These are phyloP conservation scores for Nomada flava DNA, from an alignment of 2,888 invertebrate species.

Conservation along the genomic window DNA sequence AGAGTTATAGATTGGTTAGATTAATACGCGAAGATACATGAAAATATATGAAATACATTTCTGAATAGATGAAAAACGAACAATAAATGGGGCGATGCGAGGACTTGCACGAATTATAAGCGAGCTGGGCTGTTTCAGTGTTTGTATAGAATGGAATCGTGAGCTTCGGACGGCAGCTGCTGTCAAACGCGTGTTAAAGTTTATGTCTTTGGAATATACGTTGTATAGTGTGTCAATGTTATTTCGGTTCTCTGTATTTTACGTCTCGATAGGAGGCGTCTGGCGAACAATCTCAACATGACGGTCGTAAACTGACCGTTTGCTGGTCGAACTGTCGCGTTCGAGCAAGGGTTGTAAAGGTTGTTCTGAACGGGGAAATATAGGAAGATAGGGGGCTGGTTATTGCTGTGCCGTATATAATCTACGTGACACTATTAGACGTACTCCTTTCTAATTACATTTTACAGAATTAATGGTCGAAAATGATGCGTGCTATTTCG, in stretches of 20 bases:
- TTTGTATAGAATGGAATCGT: conserved; percentile 25
- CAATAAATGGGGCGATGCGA: neutral
- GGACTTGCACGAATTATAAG: too few relatives aligned
- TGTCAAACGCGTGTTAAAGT: conserved; percentile 20
- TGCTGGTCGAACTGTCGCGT: neutral
- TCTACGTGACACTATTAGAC: neutral
- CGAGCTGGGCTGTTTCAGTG: neutral
- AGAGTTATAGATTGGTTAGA: too few relatives aligned
- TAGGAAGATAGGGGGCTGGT: neutral
- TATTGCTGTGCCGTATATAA: neutral
- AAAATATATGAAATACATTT: too few relatives aligned
- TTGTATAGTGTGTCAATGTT: conserved; percentile 9
- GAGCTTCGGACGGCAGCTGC: conserved; percentile 13
- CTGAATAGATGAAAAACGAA: too few relatives aligned
- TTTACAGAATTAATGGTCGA: neutral
- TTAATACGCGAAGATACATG: too few relatives aligned
- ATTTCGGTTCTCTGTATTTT: conserved; percentile 13
- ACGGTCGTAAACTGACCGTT: conserved; percentile 49
- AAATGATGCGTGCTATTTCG: neutral
- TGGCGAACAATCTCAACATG: conserved; percentile 27
- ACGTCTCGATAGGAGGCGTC: neutral
- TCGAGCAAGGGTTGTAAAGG: neutral
- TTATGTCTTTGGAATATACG: conserved; percentile 15
- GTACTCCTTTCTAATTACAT: neutral
- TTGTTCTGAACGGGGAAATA: neutral